Evolutionary conservation across 2,113 vertebrate species (phyloP), one percentile per base, ranked within the genome.

Genomic region (Phalacrocorax carbo): DNA sequence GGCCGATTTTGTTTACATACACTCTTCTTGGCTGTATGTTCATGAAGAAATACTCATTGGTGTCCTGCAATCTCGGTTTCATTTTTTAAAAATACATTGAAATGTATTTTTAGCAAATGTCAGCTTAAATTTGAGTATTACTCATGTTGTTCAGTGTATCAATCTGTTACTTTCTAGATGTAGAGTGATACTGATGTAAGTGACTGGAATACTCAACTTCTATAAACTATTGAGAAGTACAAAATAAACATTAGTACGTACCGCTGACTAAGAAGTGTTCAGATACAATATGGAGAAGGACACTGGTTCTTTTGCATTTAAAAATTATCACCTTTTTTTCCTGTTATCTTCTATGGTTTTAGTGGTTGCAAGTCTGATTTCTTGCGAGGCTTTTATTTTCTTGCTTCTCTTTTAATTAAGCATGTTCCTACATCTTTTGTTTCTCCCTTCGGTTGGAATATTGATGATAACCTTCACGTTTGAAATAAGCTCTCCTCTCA

Each of bases 41-140:
- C 40, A 2, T 76, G 40, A 72, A 52, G 29, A 92, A 66, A 52
- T 81, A 62, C 32, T 88, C 69, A 60, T 52, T 11, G 3, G n/a
- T 36, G 21, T 78, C 49, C 73, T 71, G 15, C 49, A 83, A 27
- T 61, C 76, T 44, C 55, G n/a, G 46, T 73, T 82, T 62, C 78
- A 26, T 61, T 90, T 90, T 91, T 64, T 78, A 86, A 88, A 77
- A 88, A 54, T 81, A 48, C 52, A 58, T 52, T 66, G 20, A 38
- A 81, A 70, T 44, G 54, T 86, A 51, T 32, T 86, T 93, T 83
- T 91, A 91, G 32, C 88, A 96, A 84, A 82, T 70, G n/a, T 69
- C 49, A 57, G 15, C 27, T 75, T 76, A 60, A 64, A 82, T 92
- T 57, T 73, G 57, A 68, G 73, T 85, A 82, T 95, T 92, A 66